Conservation (phyloP, 2,797 vertebrate species). For the Rhinichthys osculus region DNA sequence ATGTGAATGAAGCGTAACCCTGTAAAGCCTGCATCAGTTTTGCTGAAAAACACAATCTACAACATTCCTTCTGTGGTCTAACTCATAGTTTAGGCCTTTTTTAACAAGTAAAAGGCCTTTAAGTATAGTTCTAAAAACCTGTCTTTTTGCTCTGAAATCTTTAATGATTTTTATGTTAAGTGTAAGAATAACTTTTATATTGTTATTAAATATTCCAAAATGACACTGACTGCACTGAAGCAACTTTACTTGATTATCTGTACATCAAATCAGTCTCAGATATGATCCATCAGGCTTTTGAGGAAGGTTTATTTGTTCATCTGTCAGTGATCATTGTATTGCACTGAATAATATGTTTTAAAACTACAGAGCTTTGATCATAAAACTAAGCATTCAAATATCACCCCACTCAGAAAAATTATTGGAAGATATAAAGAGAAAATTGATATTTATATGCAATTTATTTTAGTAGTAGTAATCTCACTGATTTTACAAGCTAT, state of each 20-base stretch:
- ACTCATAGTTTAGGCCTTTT: background rate
- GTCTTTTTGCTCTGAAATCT: no score
- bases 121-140: no score
- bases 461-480: background rate
- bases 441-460: background rate
- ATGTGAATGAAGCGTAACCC: background rate
- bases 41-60: background rate
- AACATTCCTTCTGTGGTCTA: background rate
- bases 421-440: no score
- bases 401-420: background rate
- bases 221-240: no score
- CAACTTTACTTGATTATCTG: no score
- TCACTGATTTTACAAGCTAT: background rate
- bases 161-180: no score
- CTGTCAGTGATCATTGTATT: background rate
- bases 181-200: no score
- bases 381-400: background rate
- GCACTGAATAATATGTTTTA: background rate
- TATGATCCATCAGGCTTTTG: background rate
- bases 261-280: background rate
- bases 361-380: background rate
- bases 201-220: no score
- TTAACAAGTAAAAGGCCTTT: background rate
- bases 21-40: background rate
- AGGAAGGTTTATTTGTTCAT: background rate